Base-by-base conservation (phyloP, 2,888 invertebrate genomes). In the Phalera bucephala region DNA sequence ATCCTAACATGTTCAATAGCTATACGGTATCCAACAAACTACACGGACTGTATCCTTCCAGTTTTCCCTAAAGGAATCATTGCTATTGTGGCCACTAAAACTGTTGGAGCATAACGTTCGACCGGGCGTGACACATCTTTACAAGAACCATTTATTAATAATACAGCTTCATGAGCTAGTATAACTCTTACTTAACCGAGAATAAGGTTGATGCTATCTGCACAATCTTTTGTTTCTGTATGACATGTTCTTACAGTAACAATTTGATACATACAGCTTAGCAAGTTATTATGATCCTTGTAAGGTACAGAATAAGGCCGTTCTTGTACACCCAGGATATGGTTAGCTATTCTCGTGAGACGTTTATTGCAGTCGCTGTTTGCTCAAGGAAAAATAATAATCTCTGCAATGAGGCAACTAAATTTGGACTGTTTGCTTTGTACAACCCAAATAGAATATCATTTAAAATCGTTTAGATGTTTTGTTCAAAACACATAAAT, bases 81-180 rank as follows among this genome's bases (percentile, higher is more conserved):
- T 68, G 69, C 66, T 61, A 66, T 63, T 66, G 72, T 66, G 68
- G 64, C 52, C 65, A 73, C 71, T 74, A 68, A 77, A 80, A 62
- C 73, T 56, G 67, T 66, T 77, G 64, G 73, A 72, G 69, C 79
- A 68, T 71, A 65, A 62, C 73, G 65, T 58, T 60, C 52, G 52
- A 59, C 62, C 65, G 64, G 53, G 64, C 79, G 57, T 75, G 66
- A 64, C 64, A 60, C 52, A 58, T 68, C 66, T 58, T 56, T 49
- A 41, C 45, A 46, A 43, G 31, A 26, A 50, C 56, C 55, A 52
- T 40, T 47, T 42, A n/a, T n/a, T n/a, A 51, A 38, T 39, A 36
- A 27, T 43, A 36, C 39, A 40, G 3, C 34, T 29, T 26, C 17
- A 6, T 27, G 46, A 46, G 34, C 40, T 7, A 25, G 13, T 15